Evolutionary conservation across 1,140 invertebrate genomes (phyloP), one percentile per base, ranked within the genome.

Genomic region (Drosophila repleta): DNA sequence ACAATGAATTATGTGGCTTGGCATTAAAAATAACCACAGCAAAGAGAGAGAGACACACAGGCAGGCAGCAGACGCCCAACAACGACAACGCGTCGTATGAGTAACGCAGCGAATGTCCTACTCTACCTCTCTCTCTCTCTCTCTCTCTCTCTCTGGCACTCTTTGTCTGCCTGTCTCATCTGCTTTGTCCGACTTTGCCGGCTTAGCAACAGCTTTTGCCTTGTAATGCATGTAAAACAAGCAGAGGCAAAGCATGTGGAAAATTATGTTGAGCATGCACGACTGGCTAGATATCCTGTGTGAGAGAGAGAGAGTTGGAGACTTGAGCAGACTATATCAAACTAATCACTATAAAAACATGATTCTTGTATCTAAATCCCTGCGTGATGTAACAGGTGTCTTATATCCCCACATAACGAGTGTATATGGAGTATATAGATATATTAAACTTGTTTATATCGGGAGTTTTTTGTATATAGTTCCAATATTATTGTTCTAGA

Each of bases 1-100:
- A 83, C 83, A 76, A 69, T 88, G 83, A 87, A 89, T 89, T 87
- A 88, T 87, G 83, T 77, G 76, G 79, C 73, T 85, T 83, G 72
- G 61, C 73, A 88, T 87, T 88, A 87, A 88, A 87, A 87, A 87
- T 88, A 87, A 66, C 79, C 75, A 52, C 70, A 65, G 10, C 20
- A 39, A 48, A 69, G 51, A 24, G 4, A 29, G 29, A 29, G 51
- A 24, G 4, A 29, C 6, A 29, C 51, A 35, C 15, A 17, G n/a
- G 35, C 52, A 51, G 32, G 24, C n/a, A 57, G 21, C 32, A 57
- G 26, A 52, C 21, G 37, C 41, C 13, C 46, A 51, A 32, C 21
- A 35, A 45, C 49, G 80, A 43, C 72, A 69, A 69, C 75, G 77
- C 62, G 68, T 51, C 74, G 81, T 81, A 77, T 84, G 82, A 84